A percentile compares a stretch with the other conserved stretches of the same genome.
phyloP scores from a whole-genome alignment of 2,113 vertebrate genomes.

The Holacanthus passer region DNA sequence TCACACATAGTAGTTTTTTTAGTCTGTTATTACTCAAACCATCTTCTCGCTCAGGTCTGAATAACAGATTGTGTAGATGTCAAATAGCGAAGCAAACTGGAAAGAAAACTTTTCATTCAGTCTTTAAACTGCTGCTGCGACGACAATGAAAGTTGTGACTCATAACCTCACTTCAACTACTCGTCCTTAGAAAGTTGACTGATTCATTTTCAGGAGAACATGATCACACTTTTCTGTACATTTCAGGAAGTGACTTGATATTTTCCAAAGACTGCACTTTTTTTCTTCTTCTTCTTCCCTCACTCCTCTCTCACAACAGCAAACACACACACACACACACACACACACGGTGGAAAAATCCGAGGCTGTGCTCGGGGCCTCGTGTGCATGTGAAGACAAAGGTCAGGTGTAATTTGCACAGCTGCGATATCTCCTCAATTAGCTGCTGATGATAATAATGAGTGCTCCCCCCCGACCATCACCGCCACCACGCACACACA shows the following conservation, averaged over 20 bases:
- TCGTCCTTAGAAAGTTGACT: constrained; percentile 8
- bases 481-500: constrained; percentile 5
- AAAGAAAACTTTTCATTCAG: constrained; percentile 14
- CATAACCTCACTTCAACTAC: not conserved
- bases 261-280: constrained; percentile 39
- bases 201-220: constrained; percentile 24
- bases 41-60: not conserved
- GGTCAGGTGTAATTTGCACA: constrained; percentile 67
- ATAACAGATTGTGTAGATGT: not conserved
- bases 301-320: not conserved
- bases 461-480: not conserved
- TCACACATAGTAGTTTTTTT: not conserved
- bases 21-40: not conserved
- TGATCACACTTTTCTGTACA: constrained; percentile 1
- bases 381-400: constrained; percentile 16
- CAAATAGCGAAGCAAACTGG: constrained; percentile 1
- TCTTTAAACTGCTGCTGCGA: constrained; percentile 27
- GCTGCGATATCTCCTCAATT: constrained; percentile 66
- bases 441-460: constrained; percentile 45
- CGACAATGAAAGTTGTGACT: constrained; percentile 29
- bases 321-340: not conserved
- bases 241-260: constrained; percentile 23
- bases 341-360: not conserved
- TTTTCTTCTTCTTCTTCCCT: constrained; percentile 19
- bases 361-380: not conserved